Evolutionary conservation across 2,113 vertebrate species (phyloP).

Genomic region (Cercopithecus mona): DNA sequence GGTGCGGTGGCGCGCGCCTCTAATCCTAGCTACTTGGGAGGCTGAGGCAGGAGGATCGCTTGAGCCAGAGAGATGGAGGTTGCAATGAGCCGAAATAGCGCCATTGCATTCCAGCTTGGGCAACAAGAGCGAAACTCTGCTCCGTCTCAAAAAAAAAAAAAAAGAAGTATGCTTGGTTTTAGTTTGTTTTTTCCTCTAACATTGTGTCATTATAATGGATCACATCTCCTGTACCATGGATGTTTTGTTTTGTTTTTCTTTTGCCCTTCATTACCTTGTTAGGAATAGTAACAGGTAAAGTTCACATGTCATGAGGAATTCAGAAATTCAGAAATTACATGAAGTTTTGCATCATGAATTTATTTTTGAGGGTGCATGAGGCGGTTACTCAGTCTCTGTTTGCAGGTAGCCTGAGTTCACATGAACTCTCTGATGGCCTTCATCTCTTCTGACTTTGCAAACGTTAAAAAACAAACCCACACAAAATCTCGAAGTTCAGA

Average conservation of each 20-base stretch:
- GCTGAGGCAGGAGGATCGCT: too few relatives aligned
- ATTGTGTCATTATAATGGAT: neutral
- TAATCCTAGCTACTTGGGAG: too few relatives aligned
- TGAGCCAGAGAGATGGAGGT: too few relatives aligned
- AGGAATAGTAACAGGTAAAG: constrained; percentile 28
- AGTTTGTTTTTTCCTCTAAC: neutral
- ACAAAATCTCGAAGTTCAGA: neutral
- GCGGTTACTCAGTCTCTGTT: neutral
- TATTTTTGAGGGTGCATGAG: neutral
- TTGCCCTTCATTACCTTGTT: neutral
- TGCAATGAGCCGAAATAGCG: too few relatives aligned
- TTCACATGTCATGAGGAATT: constrained; percentile 21
- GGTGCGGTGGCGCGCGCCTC: too few relatives aligned
- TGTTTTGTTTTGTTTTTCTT: neutral
- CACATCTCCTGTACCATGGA: neutral
- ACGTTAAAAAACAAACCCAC: neutral
- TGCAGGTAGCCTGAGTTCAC: neutral
- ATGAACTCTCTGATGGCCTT: neutral
- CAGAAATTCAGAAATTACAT: neutral
- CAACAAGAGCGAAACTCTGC: too few relatives aligned
- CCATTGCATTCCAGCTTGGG: too few relatives aligned
- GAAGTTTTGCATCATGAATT: constrained; percentile 28
- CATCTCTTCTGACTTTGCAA: neutral
- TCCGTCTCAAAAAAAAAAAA: too few relatives aligned
- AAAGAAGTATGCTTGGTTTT: neutral